A percentile compares a stretch with the other conserved stretches of the same genome.
Evolutionary conservation across 64 coral and sea anemone species (phyloP).

Genomic region (Astreopora myriophthalma): DNA sequence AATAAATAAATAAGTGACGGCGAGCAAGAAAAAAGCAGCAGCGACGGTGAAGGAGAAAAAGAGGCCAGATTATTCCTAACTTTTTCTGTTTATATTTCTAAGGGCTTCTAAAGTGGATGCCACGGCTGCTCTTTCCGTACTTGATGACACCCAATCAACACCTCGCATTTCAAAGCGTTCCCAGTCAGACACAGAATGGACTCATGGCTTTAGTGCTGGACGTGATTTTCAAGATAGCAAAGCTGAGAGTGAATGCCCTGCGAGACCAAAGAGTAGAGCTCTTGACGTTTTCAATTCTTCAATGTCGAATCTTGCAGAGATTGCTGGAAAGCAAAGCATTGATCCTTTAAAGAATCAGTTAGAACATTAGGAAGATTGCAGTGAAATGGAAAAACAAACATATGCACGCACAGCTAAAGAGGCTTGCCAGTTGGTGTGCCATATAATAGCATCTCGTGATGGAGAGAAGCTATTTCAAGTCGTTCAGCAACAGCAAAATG

Average conservation of each 20-base stretch:
- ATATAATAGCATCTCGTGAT: slow-evolving; percentile 43
- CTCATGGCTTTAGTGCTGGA: not conserved
- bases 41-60: not conserved
- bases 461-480: slow-evolving; percentile 35
- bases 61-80: not conserved
- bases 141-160: not conserved
- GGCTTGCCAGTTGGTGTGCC: slow-evolving; percentile 43
- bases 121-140: not conserved
- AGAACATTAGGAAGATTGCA: slow-evolving; percentile 7
- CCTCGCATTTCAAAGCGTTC: not conserved
- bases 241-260: not conserved
- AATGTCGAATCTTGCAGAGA: slow-evolving; percentile 41
- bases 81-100: not conserved
- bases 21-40: not conserved
- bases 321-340: slow-evolving; percentile 5
- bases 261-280: not conserved
- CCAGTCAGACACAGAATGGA: not conserved
- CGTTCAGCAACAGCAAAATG: not conserved
- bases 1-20: not conserved
- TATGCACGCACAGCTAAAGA: slow-evolving; percentile 14
- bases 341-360: slow-evolving; percentile 4
- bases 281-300: slow-evolving; percentile 15
- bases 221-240: not conserved
- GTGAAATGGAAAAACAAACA: slow-evolving; percentile 36
- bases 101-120: not conserved